Percentiles rank a stretch among this genome's conserved stretches.
Conservation (phyloP, 92 coral and sea anemone species). For the Montipora capitata region DNA sequence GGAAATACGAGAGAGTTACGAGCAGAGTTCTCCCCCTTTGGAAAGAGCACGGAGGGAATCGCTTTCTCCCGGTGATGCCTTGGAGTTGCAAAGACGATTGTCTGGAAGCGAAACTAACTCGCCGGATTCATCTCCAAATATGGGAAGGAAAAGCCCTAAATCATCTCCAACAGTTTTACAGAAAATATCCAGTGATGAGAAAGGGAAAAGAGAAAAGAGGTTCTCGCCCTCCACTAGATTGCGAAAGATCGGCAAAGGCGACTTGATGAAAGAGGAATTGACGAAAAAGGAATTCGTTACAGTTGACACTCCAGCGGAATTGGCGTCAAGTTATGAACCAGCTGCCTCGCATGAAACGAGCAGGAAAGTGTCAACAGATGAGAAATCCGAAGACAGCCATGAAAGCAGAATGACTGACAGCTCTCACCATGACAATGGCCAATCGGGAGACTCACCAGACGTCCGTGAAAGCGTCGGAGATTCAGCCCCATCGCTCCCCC, state of each 20-base stretch:
- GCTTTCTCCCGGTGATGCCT: slow-evolving; percentile 50
- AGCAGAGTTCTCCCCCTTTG: neutral
- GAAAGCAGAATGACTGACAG: neutral
- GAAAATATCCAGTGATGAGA: slow-evolving; percentile 60
- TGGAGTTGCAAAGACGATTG: slow-evolving; percentile 41
- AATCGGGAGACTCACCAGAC: neutral
- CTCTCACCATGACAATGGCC: neutral
- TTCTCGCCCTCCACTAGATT: slow-evolving; percentile 34
- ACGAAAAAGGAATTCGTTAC: neutral
- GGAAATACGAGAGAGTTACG: slow-evolving; percentile 39
- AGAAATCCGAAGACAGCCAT: slow-evolving; percentile 21
- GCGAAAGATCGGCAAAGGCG: slow-evolving; percentile 27
- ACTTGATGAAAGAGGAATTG: slow-evolving; percentile 35
- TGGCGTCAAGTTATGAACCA: neutral
- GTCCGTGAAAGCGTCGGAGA: neutral
- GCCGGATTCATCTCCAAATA: slow-evolving; percentile 76
- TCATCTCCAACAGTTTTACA: slow-evolving; percentile 35
- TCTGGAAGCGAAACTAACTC: slow-evolving; percentile 55
- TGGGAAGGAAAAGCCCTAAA: slow-evolving; percentile 23
- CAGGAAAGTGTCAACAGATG: neutral
- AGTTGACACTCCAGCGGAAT: neutral
- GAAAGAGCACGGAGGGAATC: slow-evolving; percentile 57
- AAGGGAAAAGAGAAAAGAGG: slow-evolving; percentile 19
- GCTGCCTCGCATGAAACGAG: neutral
- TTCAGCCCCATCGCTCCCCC: slow-evolving; percentile 89